phyloP scores from a whole-genome alignment of 2,888 invertebrate genomes.

The Galeruca laticollis region DNA sequence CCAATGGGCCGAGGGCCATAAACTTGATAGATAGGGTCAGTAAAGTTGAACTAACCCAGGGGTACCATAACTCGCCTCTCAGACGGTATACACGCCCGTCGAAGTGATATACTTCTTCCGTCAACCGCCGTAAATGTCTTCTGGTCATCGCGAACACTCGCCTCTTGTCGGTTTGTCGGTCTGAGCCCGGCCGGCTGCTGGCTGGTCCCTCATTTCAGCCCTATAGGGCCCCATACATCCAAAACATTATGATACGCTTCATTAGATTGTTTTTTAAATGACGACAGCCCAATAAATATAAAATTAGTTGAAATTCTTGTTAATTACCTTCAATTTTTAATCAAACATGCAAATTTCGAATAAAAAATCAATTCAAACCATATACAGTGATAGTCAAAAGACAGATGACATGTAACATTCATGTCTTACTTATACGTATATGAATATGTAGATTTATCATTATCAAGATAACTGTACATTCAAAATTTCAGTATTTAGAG shows the following conservation, averaged over 20 bases:
- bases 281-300: neutral
- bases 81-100: conserved; percentile 55
- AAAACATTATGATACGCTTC: neutral
- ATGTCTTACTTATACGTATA: too few relatives aligned
- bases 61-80: conserved; percentile 64
- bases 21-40: conserved; percentile 65
- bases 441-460: too few relatives aligned
- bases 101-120: conserved; percentile 66
- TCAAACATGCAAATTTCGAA: too few relatives aligned
- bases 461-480: too few relatives aligned
- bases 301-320: neutral
- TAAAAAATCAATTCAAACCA: too few relatives aligned
- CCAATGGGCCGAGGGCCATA: conserved; percentile 63
- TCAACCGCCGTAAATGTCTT: conserved; percentile 66
- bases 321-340: too few relatives aligned
- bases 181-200: conserved; percentile 13
- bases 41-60: conserved; percentile 63
- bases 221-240: conserved; percentile 4
- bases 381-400: too few relatives aligned
- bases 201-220: conserved; percentile 3
- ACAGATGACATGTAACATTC: too few relatives aligned
- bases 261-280: conserved; percentile 6
- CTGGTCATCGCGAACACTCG: conserved; percentile 62
- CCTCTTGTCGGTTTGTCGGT: conserved; percentile 44
- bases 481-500: too few relatives aligned